phyloP scores from a whole-genome alignment of 2,113 vertebrate genomes.

The Psephotus haematonotus region DNA sequence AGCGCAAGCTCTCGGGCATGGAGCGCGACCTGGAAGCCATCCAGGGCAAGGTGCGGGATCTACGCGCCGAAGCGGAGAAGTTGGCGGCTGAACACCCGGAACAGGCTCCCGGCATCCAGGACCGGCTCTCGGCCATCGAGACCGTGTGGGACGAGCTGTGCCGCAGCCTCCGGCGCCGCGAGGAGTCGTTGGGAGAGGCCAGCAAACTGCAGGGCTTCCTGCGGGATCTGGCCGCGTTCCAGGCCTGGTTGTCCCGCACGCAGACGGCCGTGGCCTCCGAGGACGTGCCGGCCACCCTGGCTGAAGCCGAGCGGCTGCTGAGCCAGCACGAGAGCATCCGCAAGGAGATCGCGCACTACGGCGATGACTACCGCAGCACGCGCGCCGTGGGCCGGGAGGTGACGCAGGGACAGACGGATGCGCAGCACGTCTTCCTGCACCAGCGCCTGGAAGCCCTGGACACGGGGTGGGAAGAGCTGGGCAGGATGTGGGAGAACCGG shows the following conservation, averaged over 20 bases:
- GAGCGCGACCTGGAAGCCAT: slow-evolving; percentile 93
- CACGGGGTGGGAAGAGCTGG: slow-evolving; percentile 91
- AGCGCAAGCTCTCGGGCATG: slow-evolving; percentile 91
- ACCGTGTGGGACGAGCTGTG: slow-evolving; percentile 88
- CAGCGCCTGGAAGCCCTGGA: slow-evolving; percentile 91
- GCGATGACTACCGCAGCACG: slow-evolving; percentile 86
- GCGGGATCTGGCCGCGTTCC: slow-evolving; percentile 90
- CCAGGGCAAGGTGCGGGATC: slow-evolving; percentile 85
- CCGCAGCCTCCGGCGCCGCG: slow-evolving; percentile 83
- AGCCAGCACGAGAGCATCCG: slow-evolving; percentile 88
- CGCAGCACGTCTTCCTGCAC: slow-evolving; percentile 88
- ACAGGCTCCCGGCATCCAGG: slow-evolving; percentile 77
- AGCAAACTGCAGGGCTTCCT: slow-evolving; percentile 92
- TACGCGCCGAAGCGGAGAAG: slow-evolving; percentile 81
- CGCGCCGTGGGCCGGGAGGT: slow-evolving; percentile 87
- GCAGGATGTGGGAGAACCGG: slow-evolving; percentile 92
- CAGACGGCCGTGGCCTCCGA: slow-evolving; percentile 91
- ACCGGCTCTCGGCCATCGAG: slow-evolving; percentile 79
- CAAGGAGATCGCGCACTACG: slow-evolving; percentile 92
- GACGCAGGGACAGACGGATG: slow-evolving; percentile 86
- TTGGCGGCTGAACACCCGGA: slow-evolving; percentile 82
- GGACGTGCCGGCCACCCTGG: slow-evolving; percentile 87
- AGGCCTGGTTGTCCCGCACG: slow-evolving; percentile 90
- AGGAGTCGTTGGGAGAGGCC: slow-evolving; percentile 91
- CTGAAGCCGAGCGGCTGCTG: slow-evolving; percentile 86